Conservation (phyloP, 2,888 invertebrate species). For the Stegana nigrithorax region DNA sequence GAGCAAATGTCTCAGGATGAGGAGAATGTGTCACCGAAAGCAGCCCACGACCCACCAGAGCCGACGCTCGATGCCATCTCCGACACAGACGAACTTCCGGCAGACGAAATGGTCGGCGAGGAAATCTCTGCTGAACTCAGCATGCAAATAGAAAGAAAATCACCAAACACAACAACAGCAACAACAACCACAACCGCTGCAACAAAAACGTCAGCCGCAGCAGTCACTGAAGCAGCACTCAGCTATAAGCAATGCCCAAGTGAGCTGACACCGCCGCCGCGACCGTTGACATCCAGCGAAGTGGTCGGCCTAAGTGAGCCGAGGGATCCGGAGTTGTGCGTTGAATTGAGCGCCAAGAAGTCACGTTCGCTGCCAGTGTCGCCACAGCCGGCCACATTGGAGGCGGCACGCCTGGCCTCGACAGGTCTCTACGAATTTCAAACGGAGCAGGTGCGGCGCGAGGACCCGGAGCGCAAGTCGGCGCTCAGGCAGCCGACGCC, state of each 20-base stretch:
- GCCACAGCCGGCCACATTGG: constrained; percentile 45
- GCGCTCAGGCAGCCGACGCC: constrained; percentile 25
- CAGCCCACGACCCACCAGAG: background rate
- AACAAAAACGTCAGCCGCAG: background rate
- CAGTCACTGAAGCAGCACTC: constrained; percentile 22
- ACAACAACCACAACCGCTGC: background rate
- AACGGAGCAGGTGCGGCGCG: background rate
- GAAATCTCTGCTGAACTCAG: too few species aligned
- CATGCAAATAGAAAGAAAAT: too few species aligned
- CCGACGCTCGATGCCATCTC: background rate
- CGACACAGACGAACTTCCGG: background rate
- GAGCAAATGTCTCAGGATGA: background rate
- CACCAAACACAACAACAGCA: background rate
- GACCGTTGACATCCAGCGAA: constrained; percentile 62
- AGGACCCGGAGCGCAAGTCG: constrained; percentile 1
- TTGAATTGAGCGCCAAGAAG: constrained; percentile 53
- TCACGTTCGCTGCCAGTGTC: constrained; percentile 65
- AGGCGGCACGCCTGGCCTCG: constrained; percentile 42
- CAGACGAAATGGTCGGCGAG: background rate
- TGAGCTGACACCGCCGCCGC: constrained; percentile 59
- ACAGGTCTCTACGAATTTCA: constrained; percentile 50
- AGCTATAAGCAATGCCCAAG: background rate
- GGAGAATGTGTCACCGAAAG: too few species aligned
- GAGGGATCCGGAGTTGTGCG: constrained; percentile 50
- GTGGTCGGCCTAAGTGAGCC: constrained; percentile 54